phyloP scores from a whole-genome alignment of 2,888 invertebrate species.

The Branchellion lobata region DNA sequence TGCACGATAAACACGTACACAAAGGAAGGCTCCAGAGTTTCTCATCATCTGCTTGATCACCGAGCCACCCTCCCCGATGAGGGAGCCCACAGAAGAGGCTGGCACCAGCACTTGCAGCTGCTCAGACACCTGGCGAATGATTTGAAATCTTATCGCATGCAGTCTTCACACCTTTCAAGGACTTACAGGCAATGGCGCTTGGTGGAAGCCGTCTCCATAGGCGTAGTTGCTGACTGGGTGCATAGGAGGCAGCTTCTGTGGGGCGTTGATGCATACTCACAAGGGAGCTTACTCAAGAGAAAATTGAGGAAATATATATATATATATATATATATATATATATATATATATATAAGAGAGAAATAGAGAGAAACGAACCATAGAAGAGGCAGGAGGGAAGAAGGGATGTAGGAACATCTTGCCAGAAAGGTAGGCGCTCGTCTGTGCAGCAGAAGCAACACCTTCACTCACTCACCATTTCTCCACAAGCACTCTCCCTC shows the following conservation, averaged over 20 bases:
- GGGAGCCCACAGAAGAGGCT: slow-evolving; percentile 94
- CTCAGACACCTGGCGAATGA: slow-evolving; percentile 35
- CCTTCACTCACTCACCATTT: too few relatives aligned
- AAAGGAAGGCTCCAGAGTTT: slow-evolving; percentile 78
- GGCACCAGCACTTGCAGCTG: slow-evolving; percentile 72
- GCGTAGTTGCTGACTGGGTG: neutral
- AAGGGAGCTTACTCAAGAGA: too few relatives aligned
- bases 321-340: too few relatives aligned
- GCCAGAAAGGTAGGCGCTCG: neutral
- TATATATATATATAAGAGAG: too few relatives aligned
- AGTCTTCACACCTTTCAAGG: neutral
- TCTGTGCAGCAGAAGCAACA: too few relatives aligned
- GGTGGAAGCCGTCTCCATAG: slow-evolving; percentile 1
- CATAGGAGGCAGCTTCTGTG: slow-evolving; percentile 5
- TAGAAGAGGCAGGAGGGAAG: neutral
- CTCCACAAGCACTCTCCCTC: too few relatives aligned
- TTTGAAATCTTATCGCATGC: neutral
- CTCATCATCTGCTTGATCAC: slow-evolving; percentile 95
- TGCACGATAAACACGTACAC: slow-evolving; percentile 53
- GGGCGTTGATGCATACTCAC: too few relatives aligned
- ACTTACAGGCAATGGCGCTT: neutral
- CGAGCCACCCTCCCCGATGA: slow-evolving; percentile 94
- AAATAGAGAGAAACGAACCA: too few relatives aligned
- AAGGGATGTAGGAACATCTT: neutral
- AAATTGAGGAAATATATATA: too few relatives aligned